Conservation (phyloP, 2,888 invertebrate genomes). For the Dyspetes luteomarginatus region DNA sequence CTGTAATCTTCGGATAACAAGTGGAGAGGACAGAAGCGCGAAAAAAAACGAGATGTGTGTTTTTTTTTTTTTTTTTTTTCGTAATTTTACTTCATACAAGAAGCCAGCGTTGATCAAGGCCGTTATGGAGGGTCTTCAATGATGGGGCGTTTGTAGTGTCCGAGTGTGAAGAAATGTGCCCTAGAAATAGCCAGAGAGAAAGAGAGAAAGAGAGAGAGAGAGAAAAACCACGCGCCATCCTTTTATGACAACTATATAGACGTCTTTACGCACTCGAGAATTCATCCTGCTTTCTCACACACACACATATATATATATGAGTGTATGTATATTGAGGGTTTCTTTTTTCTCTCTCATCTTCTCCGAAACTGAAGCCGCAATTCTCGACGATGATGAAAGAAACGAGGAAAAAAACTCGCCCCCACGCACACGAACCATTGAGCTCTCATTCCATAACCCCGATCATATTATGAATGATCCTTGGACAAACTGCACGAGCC, state of each 20-base stretch:
- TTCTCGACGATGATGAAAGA: slow-evolving; percentile 34
- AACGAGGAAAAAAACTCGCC: not conserved
- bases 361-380: not conserved
- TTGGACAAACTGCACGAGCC: not conserved
- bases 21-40: slow-evolving; percentile 11
- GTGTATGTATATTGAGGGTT: too few relatives aligned
- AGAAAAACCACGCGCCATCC: not conserved
- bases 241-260: not conserved
- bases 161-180: too few relatives aligned
- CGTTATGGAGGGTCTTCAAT: slow-evolving; percentile 19
- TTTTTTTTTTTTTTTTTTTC: slow-evolving; percentile 15
- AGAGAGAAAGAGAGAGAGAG: not conserved
- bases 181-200: too few relatives aligned
- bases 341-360: slow-evolving; percentile 28
- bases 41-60: slow-evolving; percentile 6
- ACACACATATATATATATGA: not conserved
- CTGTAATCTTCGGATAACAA: slow-evolving; percentile 65
- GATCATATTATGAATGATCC: slow-evolving; percentile 14
- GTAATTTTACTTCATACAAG: slow-evolving; percentile 10
- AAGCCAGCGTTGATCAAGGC: slow-evolving; percentile 57
- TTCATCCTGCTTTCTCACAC: not conserved
- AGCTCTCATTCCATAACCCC: slow-evolving; percentile 4
- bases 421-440: slow-evolving; percentile 11
- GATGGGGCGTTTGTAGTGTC: not conserved
- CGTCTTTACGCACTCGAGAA: not conserved